A percentile compares a stretch with the other conserved stretches of the same genome.
These are phyloP conservation scores for Rosalia funebris DNA, from an alignment of 2,888 invertebrate species.

Conservation along the genomic window DNA sequence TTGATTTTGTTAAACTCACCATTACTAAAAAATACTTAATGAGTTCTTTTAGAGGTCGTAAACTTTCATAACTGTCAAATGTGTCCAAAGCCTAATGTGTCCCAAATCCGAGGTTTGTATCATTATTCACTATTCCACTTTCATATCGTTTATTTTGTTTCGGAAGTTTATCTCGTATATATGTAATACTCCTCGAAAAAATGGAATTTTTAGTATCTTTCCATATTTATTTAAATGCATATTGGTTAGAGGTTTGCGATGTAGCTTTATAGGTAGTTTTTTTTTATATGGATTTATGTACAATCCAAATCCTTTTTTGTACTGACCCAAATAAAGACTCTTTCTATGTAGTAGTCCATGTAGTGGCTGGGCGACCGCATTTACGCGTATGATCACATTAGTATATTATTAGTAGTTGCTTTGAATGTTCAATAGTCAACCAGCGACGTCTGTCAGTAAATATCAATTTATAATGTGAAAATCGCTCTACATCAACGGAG, in stretches of 20 bases:
- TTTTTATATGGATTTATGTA: background rate
- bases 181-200: constrained; percentile 2
- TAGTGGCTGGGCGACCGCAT: too few relatives aligned
- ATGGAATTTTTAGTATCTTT: constrained; percentile 1
- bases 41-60: background rate
- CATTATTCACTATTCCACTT: background rate
- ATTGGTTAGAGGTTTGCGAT: background rate
- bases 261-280: constrained; percentile 11
- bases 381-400: too few relatives aligned
- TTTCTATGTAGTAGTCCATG: too few relatives aligned
- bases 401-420: too few relatives aligned
- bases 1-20: background rate
- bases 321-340: background rate
- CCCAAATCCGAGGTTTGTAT: too few relatives aligned
- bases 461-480: too few relatives aligned
- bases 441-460: too few relatives aligned
- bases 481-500: too few relatives aligned
- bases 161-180: background rate
- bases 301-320: constrained; percentile 6
- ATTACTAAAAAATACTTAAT: background rate
- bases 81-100: background rate
- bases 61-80: constrained; percentile 8
- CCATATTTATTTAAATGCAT: background rate
- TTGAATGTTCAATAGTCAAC: too few relatives aligned
- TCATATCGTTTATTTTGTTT: background rate